phyloP scores from a whole-genome alignment of 2,113 vertebrate genomes.

The Nesospiza acunhae region DNA sequence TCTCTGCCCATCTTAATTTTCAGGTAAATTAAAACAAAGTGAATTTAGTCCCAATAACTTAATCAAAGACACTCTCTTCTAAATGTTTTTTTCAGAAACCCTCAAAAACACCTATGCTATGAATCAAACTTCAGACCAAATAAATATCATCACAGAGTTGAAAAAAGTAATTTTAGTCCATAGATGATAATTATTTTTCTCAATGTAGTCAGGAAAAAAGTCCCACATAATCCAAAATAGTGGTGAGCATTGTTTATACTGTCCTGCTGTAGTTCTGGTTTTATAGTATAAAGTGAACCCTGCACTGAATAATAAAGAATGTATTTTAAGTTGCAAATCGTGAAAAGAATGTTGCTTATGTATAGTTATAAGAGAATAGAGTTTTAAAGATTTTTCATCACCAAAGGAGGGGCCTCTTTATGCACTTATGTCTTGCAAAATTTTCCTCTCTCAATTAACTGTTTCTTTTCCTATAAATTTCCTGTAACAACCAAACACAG shows the following conservation, averaged over 20 bases:
- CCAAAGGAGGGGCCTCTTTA: neutral
- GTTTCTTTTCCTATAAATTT: neutral
- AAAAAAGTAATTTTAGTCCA: neutral
- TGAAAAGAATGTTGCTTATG: neutral
- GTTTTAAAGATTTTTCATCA: neutral
- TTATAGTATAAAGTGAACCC: neutral
- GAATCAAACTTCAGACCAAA: neutral
- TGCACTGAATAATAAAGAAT: neutral
- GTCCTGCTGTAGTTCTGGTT: neutral
- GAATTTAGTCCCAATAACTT: neutral
- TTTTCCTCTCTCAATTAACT: neutral
- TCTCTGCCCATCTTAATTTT: neutral
- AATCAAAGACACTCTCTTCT: neutral
- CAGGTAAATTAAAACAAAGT: neutral
- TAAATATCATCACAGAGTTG: neutral
- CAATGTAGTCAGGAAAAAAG: neutral
- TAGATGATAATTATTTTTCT: neutral
- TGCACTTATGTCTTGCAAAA: neutral
- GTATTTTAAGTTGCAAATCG: neutral
- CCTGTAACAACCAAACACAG: neutral
- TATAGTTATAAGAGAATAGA: neutral
- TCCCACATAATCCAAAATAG: neutral
- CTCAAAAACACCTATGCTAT: neutral
- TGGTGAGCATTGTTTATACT: neutral
- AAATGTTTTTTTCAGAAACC: neutral